Conservation (phyloP, 2,797 vertebrate genomes). For the Amphiprion clarkii region DNA sequence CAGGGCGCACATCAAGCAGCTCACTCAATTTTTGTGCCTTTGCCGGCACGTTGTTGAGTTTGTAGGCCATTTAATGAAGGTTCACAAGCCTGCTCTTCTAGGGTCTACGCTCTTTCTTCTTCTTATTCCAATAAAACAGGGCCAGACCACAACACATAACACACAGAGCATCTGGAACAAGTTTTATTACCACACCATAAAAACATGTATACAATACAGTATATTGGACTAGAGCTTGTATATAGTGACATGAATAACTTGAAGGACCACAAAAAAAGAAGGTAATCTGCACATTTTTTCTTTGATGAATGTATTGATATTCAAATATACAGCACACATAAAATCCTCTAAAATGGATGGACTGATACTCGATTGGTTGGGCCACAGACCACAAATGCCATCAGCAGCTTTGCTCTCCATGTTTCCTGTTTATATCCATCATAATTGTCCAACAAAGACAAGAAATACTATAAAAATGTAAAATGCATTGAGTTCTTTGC, state of each 20-base stretch:
- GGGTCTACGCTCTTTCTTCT: background rate
- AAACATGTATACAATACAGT: conserved; percentile 11
- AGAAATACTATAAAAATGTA: too few species aligned
- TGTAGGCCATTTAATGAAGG: conserved; percentile 47
- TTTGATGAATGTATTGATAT: background rate
- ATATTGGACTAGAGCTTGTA: background rate
- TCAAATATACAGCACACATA: background rate
- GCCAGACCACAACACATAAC: conserved; percentile 16
- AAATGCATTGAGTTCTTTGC: too few species aligned
- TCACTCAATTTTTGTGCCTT: conserved; percentile 30
- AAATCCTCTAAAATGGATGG: background rate
- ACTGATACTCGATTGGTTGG: too few species aligned
- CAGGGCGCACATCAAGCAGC: conserved; percentile 59
- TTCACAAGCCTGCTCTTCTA: conserved; percentile 15
- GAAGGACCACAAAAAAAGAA: background rate
- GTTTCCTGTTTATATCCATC: too few species aligned
- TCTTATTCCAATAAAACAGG: conserved; percentile 38
- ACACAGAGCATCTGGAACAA: conserved; percentile 22
- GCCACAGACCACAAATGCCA: too few species aligned
- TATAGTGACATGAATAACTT: background rate
- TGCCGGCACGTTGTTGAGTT: conserved; percentile 52
- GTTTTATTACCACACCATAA: conserved; percentile 31
- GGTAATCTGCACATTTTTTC: background rate
- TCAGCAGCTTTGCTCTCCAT: too few species aligned
- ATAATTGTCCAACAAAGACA: too few species aligned